Conservation (phyloP, 2,888 invertebrate genomes). For the Dusona sp. region DNA sequence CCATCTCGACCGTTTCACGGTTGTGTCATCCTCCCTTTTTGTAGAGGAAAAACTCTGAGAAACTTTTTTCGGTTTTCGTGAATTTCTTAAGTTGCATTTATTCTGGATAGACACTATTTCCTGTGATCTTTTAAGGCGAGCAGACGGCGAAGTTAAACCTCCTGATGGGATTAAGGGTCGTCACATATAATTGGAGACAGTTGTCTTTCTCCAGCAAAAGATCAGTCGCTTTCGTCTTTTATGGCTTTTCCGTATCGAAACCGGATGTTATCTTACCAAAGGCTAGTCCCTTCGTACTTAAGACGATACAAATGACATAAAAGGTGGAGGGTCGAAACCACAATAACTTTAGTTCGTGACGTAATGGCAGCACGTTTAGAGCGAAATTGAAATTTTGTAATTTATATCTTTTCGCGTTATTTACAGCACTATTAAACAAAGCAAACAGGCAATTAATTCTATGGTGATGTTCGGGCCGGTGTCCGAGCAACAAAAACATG, state of each 20-base stretch:
- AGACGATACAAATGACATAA: neutral
- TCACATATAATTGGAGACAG: conserved; percentile 69
- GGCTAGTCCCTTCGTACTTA: neutral
- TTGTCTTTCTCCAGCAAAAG: conserved; percentile 32
- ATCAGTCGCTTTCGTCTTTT: conserved; percentile 53
- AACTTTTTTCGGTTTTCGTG: conserved; percentile 34
- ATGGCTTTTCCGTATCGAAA: conserved; percentile 59
- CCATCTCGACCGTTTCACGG: neutral
- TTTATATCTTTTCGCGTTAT: neutral
- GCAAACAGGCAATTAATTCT: too few species aligned
- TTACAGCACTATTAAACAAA: neutral
- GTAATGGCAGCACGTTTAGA: neutral
- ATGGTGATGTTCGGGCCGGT: neutral
- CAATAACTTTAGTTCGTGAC: neutral
- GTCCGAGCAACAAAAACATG: neutral
- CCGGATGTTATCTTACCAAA: conserved; percentile 42
- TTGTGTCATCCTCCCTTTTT: conserved; percentile 13
- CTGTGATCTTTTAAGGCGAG: neutral
- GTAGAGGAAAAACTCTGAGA: conserved; percentile 25
- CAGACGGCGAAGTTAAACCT: conserved; percentile 29
- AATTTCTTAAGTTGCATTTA: conserved; percentile 8
- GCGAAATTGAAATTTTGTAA: neutral
- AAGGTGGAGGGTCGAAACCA: neutral
- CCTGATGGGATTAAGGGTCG: conserved; percentile 44
- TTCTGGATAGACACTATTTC: neutral